Base-by-base conservation (phyloP, 2,113 vertebrate genomes). In the Brevimyrus niger region DNA sequence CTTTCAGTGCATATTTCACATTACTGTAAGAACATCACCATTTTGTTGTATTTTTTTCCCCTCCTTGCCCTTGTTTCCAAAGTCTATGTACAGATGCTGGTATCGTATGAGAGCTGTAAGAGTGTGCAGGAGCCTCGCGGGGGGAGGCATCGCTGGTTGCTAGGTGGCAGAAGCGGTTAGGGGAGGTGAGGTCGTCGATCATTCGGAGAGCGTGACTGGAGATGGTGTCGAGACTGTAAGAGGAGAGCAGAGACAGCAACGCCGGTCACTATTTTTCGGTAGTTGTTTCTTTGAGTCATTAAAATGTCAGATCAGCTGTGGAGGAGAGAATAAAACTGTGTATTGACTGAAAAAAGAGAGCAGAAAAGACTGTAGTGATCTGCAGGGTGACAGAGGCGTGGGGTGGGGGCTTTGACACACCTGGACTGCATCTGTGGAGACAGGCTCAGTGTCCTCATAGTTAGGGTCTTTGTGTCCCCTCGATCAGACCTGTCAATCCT, bases 31-130 rank as follows among this genome's bases (percentile, higher is more conserved):
- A 88, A 88, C 89, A 90, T 92, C 86, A 89, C 87, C 88, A 88
- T 90, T 90, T 89, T 92, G 89, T 90, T 84, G 89, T 91, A 21
- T 86, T 92, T 82, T 90, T 93, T 92, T 92, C 93, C 93, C 90
- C 91, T 90, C 93, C 92, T 91, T 94, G 93, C 91, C 91, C 90
- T 55, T 23, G n/a, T 90, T 94, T 93, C 94, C 93, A 96, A 96
- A 96, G 96, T 95, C 94, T 98, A 96, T 96, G 96, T 98, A 98
- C 97, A 98, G 96, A 97, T 98, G 97, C 97, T 97, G 97, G 97
- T 98, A 96, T 97, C 96, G 94, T 90, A 93, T 94, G 92, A 95
- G 94, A 93, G 91, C 80, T 47, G 80, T 83, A 92, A 92, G 91
- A 91, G 93, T 94, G 93, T 91, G 92, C 90, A 89, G 92, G 61